Percentiles rank a stretch among this genome's conserved stretches.
phyloP scores from a whole-genome alignment of 2,888 invertebrate species.

The Melanchra persicariae region DNA sequence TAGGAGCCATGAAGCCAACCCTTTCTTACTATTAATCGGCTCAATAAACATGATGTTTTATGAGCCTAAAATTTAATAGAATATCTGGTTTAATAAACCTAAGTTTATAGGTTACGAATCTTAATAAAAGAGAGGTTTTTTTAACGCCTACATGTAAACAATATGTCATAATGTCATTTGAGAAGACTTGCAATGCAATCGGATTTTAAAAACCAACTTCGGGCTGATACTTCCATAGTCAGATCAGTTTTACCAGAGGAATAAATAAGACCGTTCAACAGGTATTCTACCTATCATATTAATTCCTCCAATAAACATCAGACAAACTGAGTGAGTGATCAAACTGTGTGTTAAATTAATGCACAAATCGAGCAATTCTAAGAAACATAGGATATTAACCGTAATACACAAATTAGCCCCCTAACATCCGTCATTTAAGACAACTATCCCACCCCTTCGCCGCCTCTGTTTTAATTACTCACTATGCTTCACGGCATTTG shows the following conservation, averaged over 20 bases:
- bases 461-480: conserved; percentile 9
- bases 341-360: no score
- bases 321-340: no score
- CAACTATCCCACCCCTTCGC: conserved; percentile 23
- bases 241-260: no score
- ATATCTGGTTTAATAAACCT: background rate
- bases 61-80: background rate
- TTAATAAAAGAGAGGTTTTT: background rate
- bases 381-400: background rate
- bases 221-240: no score
- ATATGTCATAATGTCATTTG: no score
- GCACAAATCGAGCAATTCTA: no score
- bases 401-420: background rate
- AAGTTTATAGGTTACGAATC: background rate
- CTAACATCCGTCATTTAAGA: conserved; percentile 12
- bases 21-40: conserved; percentile 33
- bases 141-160: no score
- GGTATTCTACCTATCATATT: no score
- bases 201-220: no score
- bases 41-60: conserved; percentile 32
- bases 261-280: no score
- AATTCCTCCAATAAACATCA: no score
- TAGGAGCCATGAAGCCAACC: conserved; percentile 31
- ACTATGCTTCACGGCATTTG: conserved; percentile 6
- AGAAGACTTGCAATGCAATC: no score